Conservation (phyloP, 2,113 vertebrate genomes). For the Chelonoidis abingdonii region DNA sequence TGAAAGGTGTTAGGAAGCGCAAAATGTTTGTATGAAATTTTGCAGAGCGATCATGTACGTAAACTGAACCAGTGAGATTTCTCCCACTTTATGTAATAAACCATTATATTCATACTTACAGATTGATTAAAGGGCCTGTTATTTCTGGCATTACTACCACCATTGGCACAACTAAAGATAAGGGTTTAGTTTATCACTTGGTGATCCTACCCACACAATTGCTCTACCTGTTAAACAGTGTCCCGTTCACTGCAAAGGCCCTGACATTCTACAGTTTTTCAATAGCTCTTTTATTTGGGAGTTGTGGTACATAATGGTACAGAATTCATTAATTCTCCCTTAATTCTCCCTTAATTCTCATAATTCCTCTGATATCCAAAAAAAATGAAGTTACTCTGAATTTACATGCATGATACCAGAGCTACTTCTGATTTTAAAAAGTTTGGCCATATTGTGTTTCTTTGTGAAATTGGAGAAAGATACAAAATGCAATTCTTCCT, state of each 20-base stretch:
- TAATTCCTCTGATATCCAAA: not conserved
- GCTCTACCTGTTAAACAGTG: not conserved
- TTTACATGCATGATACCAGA: not conserved
- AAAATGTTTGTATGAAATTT: not conserved
- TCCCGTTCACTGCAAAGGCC: not conserved
- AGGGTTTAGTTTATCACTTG: not conserved
- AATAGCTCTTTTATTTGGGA: constrained; percentile 27
- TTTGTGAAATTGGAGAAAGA: not conserved
- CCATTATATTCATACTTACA: not conserved
- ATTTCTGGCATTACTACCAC: not conserved
- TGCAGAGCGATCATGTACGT: not conserved
- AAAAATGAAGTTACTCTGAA: not conserved
- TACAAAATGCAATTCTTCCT: not conserved
- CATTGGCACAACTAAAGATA: not conserved
- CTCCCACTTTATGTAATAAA: not conserved
- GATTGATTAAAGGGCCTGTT: not conserved
- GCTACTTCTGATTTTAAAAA: not conserved
- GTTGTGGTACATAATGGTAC: not conserved
- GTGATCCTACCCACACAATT: not conserved
- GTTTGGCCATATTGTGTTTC: not conserved
- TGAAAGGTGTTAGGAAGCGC: not conserved
- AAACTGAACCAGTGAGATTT: not conserved
- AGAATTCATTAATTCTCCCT: no score
- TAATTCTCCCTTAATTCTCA: not conserved
- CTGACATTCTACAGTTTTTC: not conserved